These are phyloP conservation scores for Choloepus hoffmanni DNA, from an alignment of 2,113 vertebrate species.

Conservation along the genomic window DNA sequence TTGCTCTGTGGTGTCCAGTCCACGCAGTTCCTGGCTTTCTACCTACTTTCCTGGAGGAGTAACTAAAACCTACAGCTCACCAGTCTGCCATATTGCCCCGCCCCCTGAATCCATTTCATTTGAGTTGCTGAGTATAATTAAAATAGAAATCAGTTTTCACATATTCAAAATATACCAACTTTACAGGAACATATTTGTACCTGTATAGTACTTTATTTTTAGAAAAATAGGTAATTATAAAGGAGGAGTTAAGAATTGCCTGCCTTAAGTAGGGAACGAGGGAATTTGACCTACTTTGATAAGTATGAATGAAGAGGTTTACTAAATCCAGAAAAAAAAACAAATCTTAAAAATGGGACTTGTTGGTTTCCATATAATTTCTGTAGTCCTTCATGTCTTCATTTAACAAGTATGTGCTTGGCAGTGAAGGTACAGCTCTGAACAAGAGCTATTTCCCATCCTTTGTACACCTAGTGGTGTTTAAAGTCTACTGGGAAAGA, in stretches of 20 bases:
- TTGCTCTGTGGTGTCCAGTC: too few species aligned
- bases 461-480: neutral
- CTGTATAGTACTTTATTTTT: neutral
- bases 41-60: too few species aligned
- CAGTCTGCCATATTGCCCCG: too few species aligned
- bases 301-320: neutral
- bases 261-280: neutral
- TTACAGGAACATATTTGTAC: neutral
- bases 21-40: too few species aligned
- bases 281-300: conserved; percentile 40
- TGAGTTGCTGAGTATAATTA: conserved; percentile 48
- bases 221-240: conserved; percentile 25
- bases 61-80: too few species aligned
- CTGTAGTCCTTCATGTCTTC: neutral
- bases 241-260: neutral
- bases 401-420: neutral
- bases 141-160: conserved; percentile 37
- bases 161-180: neutral
- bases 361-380: conserved; percentile 36
- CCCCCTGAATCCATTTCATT: neutral
- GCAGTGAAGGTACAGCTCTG: neutral
- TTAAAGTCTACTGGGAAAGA: conserved; percentile 10
- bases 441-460: neutral
- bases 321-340: neutral
- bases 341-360: neutral